Evolutionary conservation across 1,140 invertebrate species (phyloP).

Genomic region (Eubasilissa regina): DNA sequence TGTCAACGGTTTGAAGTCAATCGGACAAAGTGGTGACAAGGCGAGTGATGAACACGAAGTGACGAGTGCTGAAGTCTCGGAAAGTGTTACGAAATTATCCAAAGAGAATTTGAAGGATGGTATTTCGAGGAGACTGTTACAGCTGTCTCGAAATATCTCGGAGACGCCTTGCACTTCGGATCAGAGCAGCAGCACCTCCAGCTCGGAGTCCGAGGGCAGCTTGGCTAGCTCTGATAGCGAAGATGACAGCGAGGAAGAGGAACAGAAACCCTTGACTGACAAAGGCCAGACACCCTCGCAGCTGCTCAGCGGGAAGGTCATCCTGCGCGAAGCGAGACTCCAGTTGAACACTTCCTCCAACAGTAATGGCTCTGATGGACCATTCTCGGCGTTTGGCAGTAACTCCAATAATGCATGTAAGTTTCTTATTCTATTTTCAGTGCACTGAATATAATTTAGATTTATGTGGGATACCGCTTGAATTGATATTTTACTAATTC

Average conservation of each 20-base stretch:
- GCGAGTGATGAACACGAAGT: not conserved
- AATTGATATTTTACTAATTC: no score
- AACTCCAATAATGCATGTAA: constrained; percentile 63
- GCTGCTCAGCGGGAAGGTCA: constrained; percentile 77
- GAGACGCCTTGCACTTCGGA: constrained; percentile 59
- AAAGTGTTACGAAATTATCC: constrained; percentile 19
- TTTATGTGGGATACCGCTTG: not conserved
- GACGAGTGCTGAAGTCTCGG: not conserved
- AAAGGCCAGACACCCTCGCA: constrained; percentile 65
- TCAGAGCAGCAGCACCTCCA: constrained; percentile 67
- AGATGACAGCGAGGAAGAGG: constrained; percentile 71
- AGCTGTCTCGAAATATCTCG: constrained; percentile 49
- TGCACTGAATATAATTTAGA: not conserved
- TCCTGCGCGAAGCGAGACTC: constrained; percentile 79
- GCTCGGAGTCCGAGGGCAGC: constrained; percentile 72
- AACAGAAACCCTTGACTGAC: constrained; percentile 67
- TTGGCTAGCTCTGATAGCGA: constrained; percentile 71
- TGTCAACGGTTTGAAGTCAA: constrained; percentile 44
- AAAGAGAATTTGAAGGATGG: constrained; percentile 50
- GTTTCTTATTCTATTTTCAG: constrained; percentile 35
- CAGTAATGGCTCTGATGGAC: constrained; percentile 79
- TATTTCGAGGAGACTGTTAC: constrained; percentile 41
- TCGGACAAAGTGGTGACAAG: constrained; percentile 9
- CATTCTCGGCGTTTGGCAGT: constrained; percentile 64
- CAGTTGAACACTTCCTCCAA: constrained; percentile 72